Base-by-base conservation (phyloP, 2,113 vertebrate genomes). In the Arvicanthis niloticus region DNA sequence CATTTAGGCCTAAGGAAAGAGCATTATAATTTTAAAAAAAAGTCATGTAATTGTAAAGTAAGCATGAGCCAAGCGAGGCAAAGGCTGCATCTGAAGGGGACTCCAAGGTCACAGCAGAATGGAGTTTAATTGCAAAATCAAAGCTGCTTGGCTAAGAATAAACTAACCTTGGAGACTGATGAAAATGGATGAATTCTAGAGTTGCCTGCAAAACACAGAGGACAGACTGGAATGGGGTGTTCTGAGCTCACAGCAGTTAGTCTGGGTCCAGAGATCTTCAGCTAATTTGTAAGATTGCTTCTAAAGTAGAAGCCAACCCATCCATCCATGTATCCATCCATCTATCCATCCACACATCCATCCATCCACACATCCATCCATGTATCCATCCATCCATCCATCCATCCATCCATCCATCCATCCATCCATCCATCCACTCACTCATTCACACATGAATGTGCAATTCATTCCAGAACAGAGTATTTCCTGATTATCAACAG, bases 71-170 rank as follows among this genome's bases (percentile, higher is more conserved):
- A 91, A 89, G 87, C 81, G 82, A 95, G 72, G 87, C 91, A 92
- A 96, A 92, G 90, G 40, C 73, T 75, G 16, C 40, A 58, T 88
- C 31, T 82, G 82, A 94, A 67, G 56, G 53, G 29, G 58, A 29
- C 3, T 87, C 93, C 88, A 89, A 95, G 53, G 76, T 89, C 56
- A 80, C 62, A 51, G 75, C 48, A 77, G 60, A 34, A 31, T 87
- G 75, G 53, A 81, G 86, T 87, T 95, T 96, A 94, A 97, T 73
- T 92, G 72, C 85, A 95, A 95, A 93, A 96, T 96, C 95, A 92
- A 96, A 97, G 93, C 86, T 34, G 56, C 37, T 29, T 77, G 51
- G 70, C 91, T 94, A 94, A 91, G 68, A 91, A 96, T 75, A 96
- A 92, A 94, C 67, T 82, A 95, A 29, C 15, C 51, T 77, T 75